A percentile compares a stretch with the other conserved stretches of the same genome.
Conservation (phyloP, 2,113 vertebrate genomes). For the Oophaga pumilio region DNA sequence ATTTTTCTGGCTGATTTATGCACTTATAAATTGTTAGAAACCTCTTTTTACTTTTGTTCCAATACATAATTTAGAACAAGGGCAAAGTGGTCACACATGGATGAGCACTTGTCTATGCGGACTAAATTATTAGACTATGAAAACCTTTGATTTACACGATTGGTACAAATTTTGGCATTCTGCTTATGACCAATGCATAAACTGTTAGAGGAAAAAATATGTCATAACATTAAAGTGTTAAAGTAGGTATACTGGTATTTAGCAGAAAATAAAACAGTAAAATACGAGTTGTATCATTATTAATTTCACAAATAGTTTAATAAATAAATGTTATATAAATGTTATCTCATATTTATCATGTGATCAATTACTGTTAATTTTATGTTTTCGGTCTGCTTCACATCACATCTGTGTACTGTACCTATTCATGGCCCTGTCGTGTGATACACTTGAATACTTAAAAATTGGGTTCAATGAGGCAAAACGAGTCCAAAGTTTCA, state of each 20-base stretch:
- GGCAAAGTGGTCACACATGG: slow-evolving; percentile 20
- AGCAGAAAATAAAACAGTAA: too few species aligned
- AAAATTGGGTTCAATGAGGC: too few species aligned
- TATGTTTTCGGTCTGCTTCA: too few species aligned
- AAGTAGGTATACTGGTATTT: background rate
- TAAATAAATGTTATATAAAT: background rate
- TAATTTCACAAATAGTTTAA: background rate
- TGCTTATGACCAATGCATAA: background rate
- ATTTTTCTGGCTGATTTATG: slow-evolving; percentile 38
- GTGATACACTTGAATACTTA: too few species aligned
- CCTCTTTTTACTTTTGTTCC: slow-evolving; percentile 26
- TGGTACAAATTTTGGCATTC: slow-evolving; percentile 11
- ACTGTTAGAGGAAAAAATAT: background rate
- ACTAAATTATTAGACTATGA: slow-evolving; percentile 27
- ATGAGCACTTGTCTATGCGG: slow-evolving; percentile 16
- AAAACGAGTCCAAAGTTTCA: too few species aligned
- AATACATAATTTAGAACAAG: slow-evolving; percentile 28
- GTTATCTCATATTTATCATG: background rate
- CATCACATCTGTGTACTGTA: background rate
- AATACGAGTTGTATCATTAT: background rate
- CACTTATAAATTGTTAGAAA: slow-evolving; percentile 31
- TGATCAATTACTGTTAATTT: too few species aligned
- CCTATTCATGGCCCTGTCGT: background rate
- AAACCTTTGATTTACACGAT: slow-evolving; percentile 26
- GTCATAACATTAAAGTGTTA: background rate